Base-by-base conservation (phyloP, 1,140 invertebrate species). In the Anagrus nilaparvatae region DNA sequence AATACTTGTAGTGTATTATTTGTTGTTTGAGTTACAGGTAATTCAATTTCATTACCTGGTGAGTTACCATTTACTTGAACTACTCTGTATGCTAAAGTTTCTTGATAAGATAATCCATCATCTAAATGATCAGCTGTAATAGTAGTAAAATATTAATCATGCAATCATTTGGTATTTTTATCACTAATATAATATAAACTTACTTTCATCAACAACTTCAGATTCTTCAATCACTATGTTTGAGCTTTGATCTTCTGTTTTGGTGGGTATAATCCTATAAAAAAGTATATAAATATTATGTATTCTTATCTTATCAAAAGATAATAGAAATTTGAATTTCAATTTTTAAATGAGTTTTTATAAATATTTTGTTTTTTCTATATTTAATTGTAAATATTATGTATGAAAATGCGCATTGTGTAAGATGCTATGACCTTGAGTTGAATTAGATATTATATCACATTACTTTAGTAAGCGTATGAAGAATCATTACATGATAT, bases 131-230 rank as follows among this genome's bases (percentile, higher is more conserved):
- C n/a, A n/a, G n/a, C n/a, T n/a, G n/a, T 18, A 17, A 21, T 14
- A 17, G 13, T 14, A 35, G 6, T 20, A 28, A 29, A 18, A 9
- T 23, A 17, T 12, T 18, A 18, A 39, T 12, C 17, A 29, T 5
- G 23, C 23, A 18, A 41, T 17, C 21, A 23, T 21, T 27, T 12
- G n/a, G 20, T 25, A n/a, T 31, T 10, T 33, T 33, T 49, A 50
- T 59, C 55, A 67, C 66, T 63, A 51, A 67, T 65, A 36, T 65
- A 69, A 41, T n/a, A n/a, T n/a, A n/a, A n/a, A n/a, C n/a, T n/a
- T n/a, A n/a, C n/a, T n/a, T n/a, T n/a, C n/a, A n/a, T 67, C 63
- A 38, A 67, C 65, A n/a, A 67, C 61, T 47, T 67, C 65, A 6
- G 65, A 54, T 40, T 69, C 66, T 34, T 69, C 66, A 39, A 69